Percentiles rank a stretch among this genome's conserved stretches.
phyloP scores from a whole-genome alignment of 2,113 vertebrate genomes.

The Dipodomys ordii region DNA sequence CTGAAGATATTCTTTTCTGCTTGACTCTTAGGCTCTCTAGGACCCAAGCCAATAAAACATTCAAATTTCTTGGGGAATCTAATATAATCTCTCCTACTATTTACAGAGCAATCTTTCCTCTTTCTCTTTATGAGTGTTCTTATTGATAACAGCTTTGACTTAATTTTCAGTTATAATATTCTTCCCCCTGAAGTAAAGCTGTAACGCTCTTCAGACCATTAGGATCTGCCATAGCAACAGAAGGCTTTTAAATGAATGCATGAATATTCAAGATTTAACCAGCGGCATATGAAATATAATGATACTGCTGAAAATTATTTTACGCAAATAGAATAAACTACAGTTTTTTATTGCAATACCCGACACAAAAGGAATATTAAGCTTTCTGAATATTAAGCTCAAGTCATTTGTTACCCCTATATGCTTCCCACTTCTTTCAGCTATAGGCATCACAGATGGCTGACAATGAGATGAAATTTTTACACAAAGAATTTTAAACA shows the following conservation, averaged over 20 bases:
- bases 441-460: conserved; percentile 40
- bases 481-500: conserved; percentile 43
- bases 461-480: conserved; percentile 32
- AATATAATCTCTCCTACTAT: conserved; percentile 2
- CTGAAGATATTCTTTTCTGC: background rate
- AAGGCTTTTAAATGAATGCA: conserved; percentile 66
- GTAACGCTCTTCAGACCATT: conserved; percentile 56
- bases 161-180: conserved; percentile 62
- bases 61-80: conserved; percentile 43
- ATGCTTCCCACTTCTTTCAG: conserved; percentile 9
- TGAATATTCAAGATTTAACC: conserved; percentile 79
- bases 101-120: background rate
- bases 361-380: conserved; percentile 29
- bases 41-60: conserved; percentile 2
- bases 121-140: conserved; percentile 50
- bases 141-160: conserved; percentile 66
- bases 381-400: conserved; percentile 33
- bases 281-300: conserved; percentile 65
- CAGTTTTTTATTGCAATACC: conserved; percentile 60
- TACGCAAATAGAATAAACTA: conserved; percentile 64
- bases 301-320: conserved; percentile 70
- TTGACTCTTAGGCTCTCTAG: background rate
- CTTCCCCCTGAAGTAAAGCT: conserved; percentile 63
- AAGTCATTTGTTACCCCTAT: conserved; percentile 44
- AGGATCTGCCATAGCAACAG: conserved; percentile 65